Conservation (phyloP, 1,140 invertebrate species). For the Pseudoatta argentina region DNA sequence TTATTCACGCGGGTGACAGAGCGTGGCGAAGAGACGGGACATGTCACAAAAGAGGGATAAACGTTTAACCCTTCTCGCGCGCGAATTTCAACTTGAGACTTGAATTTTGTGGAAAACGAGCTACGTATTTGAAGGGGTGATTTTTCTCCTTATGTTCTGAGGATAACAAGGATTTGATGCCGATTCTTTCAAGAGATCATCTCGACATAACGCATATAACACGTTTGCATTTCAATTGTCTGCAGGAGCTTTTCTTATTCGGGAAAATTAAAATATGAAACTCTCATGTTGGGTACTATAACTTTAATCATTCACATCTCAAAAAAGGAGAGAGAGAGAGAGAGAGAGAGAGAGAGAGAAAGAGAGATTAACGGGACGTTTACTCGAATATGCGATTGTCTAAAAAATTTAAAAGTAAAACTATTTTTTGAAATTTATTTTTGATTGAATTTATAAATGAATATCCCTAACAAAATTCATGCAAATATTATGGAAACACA, state of each 20-base stretch:
- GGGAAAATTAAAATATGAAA: conserved; percentile 17
- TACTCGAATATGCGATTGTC: background rate
- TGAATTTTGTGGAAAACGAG: conserved; percentile 58
- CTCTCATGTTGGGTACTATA: no score
- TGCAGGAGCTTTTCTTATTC: background rate
- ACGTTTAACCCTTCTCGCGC: conserved; percentile 58
- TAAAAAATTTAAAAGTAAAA: background rate
- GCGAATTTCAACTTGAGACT: conserved; percentile 35
- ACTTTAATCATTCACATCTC: background rate
- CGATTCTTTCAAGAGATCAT: background rate
- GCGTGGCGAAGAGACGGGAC: conserved; percentile 45
- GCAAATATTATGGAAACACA: background rate
- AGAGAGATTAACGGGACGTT: background rate
- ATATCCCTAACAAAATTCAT: background rate
- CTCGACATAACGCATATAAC: conserved; percentile 2
- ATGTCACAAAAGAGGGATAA: conserved; percentile 50
- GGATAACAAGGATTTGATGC: conserved; percentile 9
- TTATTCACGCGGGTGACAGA: conserved; percentile 64
- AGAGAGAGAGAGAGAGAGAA: background rate
- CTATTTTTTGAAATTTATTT: background rate
- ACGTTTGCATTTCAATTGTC: conserved; percentile 12
- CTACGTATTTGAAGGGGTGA: conserved; percentile 9
- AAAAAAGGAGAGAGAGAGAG: background rate
- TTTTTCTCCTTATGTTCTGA: background rate
- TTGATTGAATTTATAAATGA: background rate